Base-by-base conservation (phyloP, 2,888 invertebrate genomes). In the Cheilosia urbana region DNA sequence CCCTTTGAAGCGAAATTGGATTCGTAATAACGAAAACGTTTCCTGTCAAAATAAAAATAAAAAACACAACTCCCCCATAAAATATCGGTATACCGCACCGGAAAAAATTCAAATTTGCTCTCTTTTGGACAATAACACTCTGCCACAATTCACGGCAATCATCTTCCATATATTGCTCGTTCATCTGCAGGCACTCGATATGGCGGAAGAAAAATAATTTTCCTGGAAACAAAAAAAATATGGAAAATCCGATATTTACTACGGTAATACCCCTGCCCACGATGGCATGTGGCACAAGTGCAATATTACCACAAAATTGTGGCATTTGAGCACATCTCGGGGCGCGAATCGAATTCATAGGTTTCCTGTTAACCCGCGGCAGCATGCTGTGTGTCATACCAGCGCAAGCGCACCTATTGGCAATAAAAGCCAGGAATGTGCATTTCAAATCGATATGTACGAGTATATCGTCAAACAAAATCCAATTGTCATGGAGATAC, bases 391-490 rank as follows among this genome's bases (percentile, higher is more conserved):
- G 65, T 80, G 19, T 27, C 63, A 45, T 19, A 63, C 11, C 49
- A 27, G 30, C 15, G 4, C 11, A 40, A 9, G 24, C 9, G 19
- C 9, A 55, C 21, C 11, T 21, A 34, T 19, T 24, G 19, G 17
- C 42, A 60, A 58, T 27, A 21, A 75, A 63, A 37, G 21, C 6
- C 30, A 40, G 65, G 58, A 66, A 79, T 65, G 66, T 66, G 42
- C 60, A 73, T 13, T 71, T 60, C 42, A 37, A 73, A 77, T 83
- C 72, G 72, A 78, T 77, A 82, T 34, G 34, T 34, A 34, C 34
- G 11, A 34, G 34, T 34, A 34, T 69, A 30, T 51, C 68, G 62
- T 68, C 81, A 69, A 78, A 55, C 47, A 45, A 78, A 77, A 69
- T 53, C 49, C 66, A 66, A 58, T 76, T 58, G 58, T 40, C 42